Base-by-base conservation (phyloP, 2,797 vertebrate species). In the Epinephelus coioides region DNA sequence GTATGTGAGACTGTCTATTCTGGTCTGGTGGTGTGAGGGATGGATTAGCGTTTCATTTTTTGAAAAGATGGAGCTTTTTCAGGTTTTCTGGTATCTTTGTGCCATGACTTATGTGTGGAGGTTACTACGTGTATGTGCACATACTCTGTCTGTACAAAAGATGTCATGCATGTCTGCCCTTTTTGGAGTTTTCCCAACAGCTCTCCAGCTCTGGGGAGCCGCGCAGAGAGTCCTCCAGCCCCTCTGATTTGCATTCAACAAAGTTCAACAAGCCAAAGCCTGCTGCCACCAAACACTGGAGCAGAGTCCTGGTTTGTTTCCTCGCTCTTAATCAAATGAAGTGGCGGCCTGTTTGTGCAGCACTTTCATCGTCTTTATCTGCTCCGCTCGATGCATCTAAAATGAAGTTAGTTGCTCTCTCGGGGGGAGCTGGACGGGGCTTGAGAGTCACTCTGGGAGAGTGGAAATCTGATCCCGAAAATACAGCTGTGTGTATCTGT, bases 401-500 rank as follows among this genome's bases (percentile, higher is more conserved):
- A 91, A 88, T 82, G 25, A 81, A 89, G 76, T 87, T 12, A 76
- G 78, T 60, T 13, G 12, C 54, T 78, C 82, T 87, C 86, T 74
- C 34, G 4, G 75, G 40, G 34, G 69, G 73, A 79, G 66, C 57
- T 63, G 27, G 66, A 75, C 68, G 23, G 59, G 23, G 56, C 76
- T 78, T 30, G 68, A 66, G 60, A 59, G 85, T 83, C 75, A 61
- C 88, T 82, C 60, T 70, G 81, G 86, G 79, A 87, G 64, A 77
- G 69, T 81, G 72, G 72, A 77, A 86, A 78, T 78, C 69, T 34
- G 71, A 86, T 89, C 73, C 78, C 73, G 68, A 82, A 84, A 88
- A 89, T 89, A 79, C 90, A 92, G 87, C 86, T 91, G 88, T 76
- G 84, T n/a, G 44, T 77, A 12, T 66, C 6, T 25, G 50, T 56